Percentiles rank a stretch among this genome's conserved stretches.
Evolutionary conservation across 2,888 invertebrate species (phyloP).

Genomic region (Drosophila neoperkinsi): DNA sequence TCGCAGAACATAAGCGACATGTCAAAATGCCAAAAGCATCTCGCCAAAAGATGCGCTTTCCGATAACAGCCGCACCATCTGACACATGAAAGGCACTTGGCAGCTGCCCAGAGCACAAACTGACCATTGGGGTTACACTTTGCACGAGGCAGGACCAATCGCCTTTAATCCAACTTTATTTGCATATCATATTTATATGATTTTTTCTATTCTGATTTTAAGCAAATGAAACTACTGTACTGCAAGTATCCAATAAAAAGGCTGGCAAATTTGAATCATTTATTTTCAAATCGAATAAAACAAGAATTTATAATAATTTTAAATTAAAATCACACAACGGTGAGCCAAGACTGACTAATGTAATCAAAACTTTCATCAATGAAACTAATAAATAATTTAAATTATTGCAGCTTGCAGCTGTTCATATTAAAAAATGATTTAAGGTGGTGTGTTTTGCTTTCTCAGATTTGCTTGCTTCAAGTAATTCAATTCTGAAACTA

Average conservation of each 20-base stretch:
- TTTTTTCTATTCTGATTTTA: not conserved
- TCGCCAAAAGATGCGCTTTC: constrained; percentile 67
- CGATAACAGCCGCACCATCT: constrained; percentile 62
- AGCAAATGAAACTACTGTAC: not conserved
- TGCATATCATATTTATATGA: not conserved
- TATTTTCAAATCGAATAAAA: not conserved
- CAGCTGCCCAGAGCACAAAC: constrained; percentile 38
- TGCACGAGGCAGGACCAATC: not conserved
- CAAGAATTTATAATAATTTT: not conserved
- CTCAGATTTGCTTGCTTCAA: not conserved
- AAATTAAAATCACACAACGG: not conserved
- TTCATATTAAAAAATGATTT: not conserved
- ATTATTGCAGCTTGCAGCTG: not conserved
- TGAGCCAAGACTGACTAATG: not conserved
- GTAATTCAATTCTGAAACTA: not conserved
- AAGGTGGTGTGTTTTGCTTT: not conserved
- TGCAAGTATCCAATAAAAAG: not conserved
- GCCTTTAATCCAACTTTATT: not conserved
- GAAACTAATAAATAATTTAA: not conserved
- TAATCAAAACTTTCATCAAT: not conserved
- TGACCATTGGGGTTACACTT: constrained; percentile 2
- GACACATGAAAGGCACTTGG: constrained; percentile 69
- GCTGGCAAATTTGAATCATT: not conserved
- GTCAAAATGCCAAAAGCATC: constrained; percentile 73
- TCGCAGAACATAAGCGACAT: constrained; percentile 72